Base-by-base conservation (phyloP, 2,888 invertebrate species). In the Drosophila cognata region DNA sequence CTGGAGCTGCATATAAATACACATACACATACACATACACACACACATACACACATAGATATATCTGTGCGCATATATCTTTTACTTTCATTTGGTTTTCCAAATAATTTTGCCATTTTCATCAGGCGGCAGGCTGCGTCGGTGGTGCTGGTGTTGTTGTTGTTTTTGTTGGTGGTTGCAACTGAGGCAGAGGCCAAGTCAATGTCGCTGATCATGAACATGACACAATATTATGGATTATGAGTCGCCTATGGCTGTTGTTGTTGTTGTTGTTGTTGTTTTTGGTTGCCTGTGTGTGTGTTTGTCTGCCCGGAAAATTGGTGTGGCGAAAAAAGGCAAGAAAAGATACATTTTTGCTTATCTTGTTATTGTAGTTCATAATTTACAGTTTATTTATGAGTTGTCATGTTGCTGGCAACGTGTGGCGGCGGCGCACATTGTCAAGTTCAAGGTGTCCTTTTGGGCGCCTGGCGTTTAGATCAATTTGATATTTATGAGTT, bases 351-450 rank as follows among this genome's bases (percentile, higher is more conserved):
- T 79, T 81, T 83, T 82, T 61, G 56, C 68, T 66, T 84, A 82
- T 77, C 77, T 78, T 66, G 56, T 74, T 70, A 70, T 53, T 70
- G 71, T 69, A 58, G 82, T 85, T 91, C 85, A 91, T 92, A 92
- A 91, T 82, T 91, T 90, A 91, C 77, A 57, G 85, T 84, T 88
- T 88, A 92, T 92, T 92, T 92, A 92, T 91, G 91, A 88, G 82
- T 89, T 91, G 91, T 91, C 91, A 91, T 79, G 80, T 64, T 35
- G 75, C 43, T 74, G 53, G 76, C 71, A 77, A 90, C 89, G 87
- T 85, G 88, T 72, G 64, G 63, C 53, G 21, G 21, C 65, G 76
- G 62, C 61, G 48, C 61, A 31, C 43, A 79, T 74, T 43, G 67
- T 83, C 90, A 88, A 89, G 91, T 88, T 88, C 85, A 88, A 89